Evolutionary conservation across 1,140 invertebrate genomes (phyloP), one percentile per base, ranked within the genome.

Genomic region (Charaxes varanes): DNA sequence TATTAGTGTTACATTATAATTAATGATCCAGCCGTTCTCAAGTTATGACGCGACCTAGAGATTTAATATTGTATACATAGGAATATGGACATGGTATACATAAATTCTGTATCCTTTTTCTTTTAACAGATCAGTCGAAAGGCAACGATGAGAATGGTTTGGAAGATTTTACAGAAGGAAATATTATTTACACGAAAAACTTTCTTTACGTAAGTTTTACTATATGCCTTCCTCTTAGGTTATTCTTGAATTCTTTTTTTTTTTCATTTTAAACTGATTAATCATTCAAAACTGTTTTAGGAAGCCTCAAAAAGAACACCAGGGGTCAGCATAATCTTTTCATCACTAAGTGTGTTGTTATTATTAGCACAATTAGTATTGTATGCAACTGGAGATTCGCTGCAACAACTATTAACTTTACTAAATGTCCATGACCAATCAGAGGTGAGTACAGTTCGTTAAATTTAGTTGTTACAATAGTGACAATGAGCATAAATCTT

Each of bases 171-270:
- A 23, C 12, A 7, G 21, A 35, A 4, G 33, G 33, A 7, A 35
- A 35, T 23, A 4, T 15, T 8, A 13, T 3, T 15, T 35, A 23
- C 14, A 35, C 19, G 22, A 14, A 24, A 24, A 35, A 23, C 6
- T 35, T 35, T 18, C 33, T 35, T 15, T 12, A n/a, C 10, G 33
- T 35, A 15, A 35, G 33, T 34, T 8, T 22, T n/a, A n/a, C n/a
- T n/a, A n/a, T n/a, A n/a, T n/a, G n/a, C n/a, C n/a, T n/a, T n/a
- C n/a, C n/a, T n/a, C n/a, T n/a, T n/a, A n/a, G n/a, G n/a, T n/a
- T n/a, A n/a, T n/a, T n/a, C n/a, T n/a, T n/a, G n/a, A n/a, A n/a
- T n/a, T n/a, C n/a, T n/a, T n/a, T n/a, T n/a, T 23, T 23, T 23
- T 23, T n/a, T 23, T 23, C 2, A 23, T 23, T 23, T 23, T 10